A percentile compares a stretch with the other conserved stretches of the same genome.
These are phyloP conservation scores for Hybos culiciformis DNA, from an alignment of 2,888 invertebrate species.

Conservation along the genomic window DNA sequence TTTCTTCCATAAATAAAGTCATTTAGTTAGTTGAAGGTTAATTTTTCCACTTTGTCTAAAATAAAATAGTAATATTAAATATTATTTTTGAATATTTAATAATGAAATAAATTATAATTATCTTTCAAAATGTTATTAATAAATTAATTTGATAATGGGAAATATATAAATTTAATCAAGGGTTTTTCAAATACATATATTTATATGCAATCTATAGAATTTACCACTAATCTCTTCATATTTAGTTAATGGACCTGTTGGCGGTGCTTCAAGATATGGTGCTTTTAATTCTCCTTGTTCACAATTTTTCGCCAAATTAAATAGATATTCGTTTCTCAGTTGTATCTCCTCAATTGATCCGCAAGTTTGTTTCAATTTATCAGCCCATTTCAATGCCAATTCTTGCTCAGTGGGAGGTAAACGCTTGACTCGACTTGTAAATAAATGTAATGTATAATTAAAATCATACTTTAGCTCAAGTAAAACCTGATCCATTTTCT, in stretches of 20 bases:
- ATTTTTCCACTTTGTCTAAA: no score
- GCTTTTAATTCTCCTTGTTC: constrained; percentile 36
- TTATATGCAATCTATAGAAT: no score
- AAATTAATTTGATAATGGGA: no score
- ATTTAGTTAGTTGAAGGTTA: no score
- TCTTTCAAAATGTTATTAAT: no score
- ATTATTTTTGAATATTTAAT: no score
- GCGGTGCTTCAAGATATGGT: constrained; percentile 40
- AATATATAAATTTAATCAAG: no score
- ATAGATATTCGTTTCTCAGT: constrained; percentile 41
- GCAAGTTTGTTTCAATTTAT: constrained; percentile 36
- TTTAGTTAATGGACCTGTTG: constrained; percentile 34
- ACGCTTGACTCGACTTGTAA: constrained; percentile 36
- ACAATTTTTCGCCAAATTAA: constrained; percentile 38
- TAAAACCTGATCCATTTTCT: constrained; percentile 33
- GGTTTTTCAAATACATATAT: no score
- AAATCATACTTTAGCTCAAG: constrained; percentile 41
- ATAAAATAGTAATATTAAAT: no score
- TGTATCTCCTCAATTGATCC: constrained; percentile 38
- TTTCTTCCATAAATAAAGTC: no score
- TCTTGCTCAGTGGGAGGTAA: constrained; percentile 29
- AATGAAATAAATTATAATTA: no score
- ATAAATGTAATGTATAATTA: constrained; percentile 39
- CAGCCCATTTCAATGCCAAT: constrained; percentile 38
- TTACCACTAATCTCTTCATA: constrained; percentile 36